Base-by-base conservation (phyloP, 30 jellyfish, hydroid and myxozoan species). In the Cassiopea andromeda region DNA sequence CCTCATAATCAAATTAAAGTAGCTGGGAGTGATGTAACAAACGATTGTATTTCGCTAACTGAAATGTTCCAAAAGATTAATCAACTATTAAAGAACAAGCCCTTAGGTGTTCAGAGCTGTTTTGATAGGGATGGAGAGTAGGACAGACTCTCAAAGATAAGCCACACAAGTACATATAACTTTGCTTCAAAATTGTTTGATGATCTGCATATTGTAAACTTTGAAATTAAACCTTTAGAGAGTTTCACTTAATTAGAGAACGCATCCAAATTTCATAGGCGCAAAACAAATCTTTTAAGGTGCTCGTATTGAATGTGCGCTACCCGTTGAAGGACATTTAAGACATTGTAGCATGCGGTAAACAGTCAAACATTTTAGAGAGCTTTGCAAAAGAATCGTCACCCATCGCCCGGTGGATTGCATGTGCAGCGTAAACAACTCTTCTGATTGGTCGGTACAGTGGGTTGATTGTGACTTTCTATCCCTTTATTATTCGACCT, bases 311-410 rank as follows among this genome's bases (percentile, higher is more conserved):
- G 86, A 90, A 82, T 19, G 49, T 12, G 84, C 44, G 66, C 45
- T 67, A 82, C 97, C 92, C 75, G 92, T 69, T 49, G 83, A 15
- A 75, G 97, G 69, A 78, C 90, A 77, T n/a, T 87, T 78, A 87
- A 87, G 90, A 87, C 93, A 85, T 81, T 85, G 90, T 80, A 57
- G 97, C 97, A 86, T 92, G 97, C 95, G 88, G 97, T 92, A 92
- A 92, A 92, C 97, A 85, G 92, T 80, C 88, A 92, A 91, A 91
- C 97, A 92, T 60, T 19, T 69, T 68, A 89, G 78, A 77, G 78
- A 59, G 93, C 76, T 64, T 78, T 59, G 90, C 93, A 61, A 69
- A 90, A 90, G 90, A 80, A 76, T 78, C 97, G 60, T 90, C 87
- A 76, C 92, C 92, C 93, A 38, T 83, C 97, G 89, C 92, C 75